These are phyloP conservation scores for Todiramphus saurophagus DNA, from an alignment of 2,113 vertebrate genomes.

Conservation along the genomic window DNA sequence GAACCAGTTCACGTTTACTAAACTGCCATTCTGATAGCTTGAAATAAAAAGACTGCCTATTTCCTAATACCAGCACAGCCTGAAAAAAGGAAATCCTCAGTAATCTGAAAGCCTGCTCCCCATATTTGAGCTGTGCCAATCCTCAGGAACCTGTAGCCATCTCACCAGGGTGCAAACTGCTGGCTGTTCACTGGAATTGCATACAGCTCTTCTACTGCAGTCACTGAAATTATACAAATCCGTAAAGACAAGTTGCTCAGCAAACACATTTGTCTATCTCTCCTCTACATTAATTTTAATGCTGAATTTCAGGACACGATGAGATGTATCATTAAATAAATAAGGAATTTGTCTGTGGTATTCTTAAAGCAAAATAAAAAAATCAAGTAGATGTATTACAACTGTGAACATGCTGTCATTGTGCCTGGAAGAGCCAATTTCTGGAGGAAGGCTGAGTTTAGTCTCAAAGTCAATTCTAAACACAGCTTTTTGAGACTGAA, in stretches of 20 bases:
- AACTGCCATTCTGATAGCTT: background rate
- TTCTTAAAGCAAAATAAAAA: background rate
- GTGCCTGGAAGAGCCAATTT: background rate
- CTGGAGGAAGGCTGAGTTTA: background rate
- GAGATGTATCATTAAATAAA: background rate
- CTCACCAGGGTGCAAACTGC: background rate
- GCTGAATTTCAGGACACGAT: background rate
- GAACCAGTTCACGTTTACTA: background rate
- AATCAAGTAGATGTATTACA: background rate
- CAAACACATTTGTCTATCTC: background rate
- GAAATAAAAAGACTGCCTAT: background rate
- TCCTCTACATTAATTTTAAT: background rate
- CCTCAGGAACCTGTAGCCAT: background rate
- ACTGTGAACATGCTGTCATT: background rate
- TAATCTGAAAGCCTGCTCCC: background rate
- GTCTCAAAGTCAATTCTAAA: background rate
- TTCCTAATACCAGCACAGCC: background rate
- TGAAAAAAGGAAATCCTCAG: background rate
- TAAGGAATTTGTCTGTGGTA: too few species aligned
- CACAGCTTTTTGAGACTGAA: background rate
- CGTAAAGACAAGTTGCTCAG: background rate
- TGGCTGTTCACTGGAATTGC: background rate
- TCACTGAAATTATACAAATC: background rate
- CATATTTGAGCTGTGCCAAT: rapidly evolving
- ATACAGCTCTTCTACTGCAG: background rate